Conservation (phyloP, 2,888 invertebrate species). For the Chironomus riparius region DNA sequence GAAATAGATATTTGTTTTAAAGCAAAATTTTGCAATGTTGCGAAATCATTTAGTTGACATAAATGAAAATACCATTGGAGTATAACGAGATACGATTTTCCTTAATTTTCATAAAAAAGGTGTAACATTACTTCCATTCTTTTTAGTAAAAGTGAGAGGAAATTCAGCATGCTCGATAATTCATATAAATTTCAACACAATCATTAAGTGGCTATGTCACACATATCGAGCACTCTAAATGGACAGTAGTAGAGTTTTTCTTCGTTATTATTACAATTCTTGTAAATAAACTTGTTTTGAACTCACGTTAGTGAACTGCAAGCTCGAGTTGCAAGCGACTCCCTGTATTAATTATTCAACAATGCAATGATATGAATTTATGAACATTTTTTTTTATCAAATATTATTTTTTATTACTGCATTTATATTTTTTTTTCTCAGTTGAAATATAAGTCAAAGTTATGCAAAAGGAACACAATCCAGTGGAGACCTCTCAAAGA, state of each 20-base stretch:
- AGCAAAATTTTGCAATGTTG: too few relatives aligned
- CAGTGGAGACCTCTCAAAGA: background rate
- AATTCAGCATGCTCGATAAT: background rate
- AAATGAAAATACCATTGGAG: too few relatives aligned
- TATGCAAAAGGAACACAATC: background rate
- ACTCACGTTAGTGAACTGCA: background rate
- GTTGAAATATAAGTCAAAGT: background rate
- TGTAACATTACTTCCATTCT: too few relatives aligned
- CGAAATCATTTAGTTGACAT: too few relatives aligned
- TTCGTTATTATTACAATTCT: background rate
- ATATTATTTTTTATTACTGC: slow-evolving; percentile 3
- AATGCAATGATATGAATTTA: slow-evolving; percentile 26
- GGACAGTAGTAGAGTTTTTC: background rate
- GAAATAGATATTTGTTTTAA: too few relatives aligned
- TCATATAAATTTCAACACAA: background rate
- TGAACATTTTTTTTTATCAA: slow-evolving; percentile 22
- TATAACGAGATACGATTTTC: too few relatives aligned
- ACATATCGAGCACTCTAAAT: slow-evolving; percentile 4
- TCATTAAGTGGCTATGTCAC: slow-evolving; percentile 1
- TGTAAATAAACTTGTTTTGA: slow-evolving; percentile 1
- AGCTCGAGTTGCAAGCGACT: background rate
- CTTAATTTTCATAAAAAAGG: too few relatives aligned
- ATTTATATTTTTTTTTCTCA: background rate
- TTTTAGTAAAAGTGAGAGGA: too few relatives aligned
- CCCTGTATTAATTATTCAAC: slow-evolving; percentile 23